Evolutionary conservation across 1,140 invertebrate genomes (phyloP).

Genomic region (Octopus bimaculoides): DNA sequence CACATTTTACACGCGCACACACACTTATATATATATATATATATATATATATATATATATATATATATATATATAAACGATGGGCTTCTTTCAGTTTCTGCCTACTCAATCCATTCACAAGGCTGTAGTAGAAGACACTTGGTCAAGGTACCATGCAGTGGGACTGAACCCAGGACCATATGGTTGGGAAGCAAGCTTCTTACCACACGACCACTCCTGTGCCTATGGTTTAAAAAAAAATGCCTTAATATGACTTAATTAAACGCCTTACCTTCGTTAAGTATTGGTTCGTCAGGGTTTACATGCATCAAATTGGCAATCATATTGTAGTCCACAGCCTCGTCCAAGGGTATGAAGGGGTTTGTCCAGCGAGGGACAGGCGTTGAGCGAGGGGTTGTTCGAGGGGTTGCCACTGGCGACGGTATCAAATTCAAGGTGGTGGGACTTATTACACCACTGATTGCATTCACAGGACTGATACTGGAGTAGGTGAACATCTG

Average conservation of each 20-base stretch:
- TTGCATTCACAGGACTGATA: conserved; percentile 69
- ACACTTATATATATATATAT: no score
- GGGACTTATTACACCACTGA: conserved; percentile 80
- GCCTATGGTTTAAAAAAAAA: neutral
- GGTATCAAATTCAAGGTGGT: conserved; percentile 85
- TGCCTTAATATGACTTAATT: neutral
- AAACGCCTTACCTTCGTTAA: conserved; percentile 39
- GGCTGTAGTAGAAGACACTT: neutral
- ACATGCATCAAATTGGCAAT: conserved; percentile 71
- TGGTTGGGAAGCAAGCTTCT: neutral
- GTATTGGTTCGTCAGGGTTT: conserved; percentile 45
- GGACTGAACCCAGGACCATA: neutral
- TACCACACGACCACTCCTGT: neutral
- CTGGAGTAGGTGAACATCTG: conserved; percentile 88
- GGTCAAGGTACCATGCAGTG: neutral
- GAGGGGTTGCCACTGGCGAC: conserved; percentile 73
- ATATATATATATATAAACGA: no score
- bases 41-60: no score
- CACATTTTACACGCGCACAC: no score
- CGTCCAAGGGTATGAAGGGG: conserved; percentile 83
- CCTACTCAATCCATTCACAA: neutral
- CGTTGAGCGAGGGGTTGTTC: conserved; percentile 65
- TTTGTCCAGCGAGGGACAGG: conserved; percentile 79
- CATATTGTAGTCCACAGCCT: conserved; percentile 82
- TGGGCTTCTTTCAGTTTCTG: neutral